phyloP scores from a whole-genome alignment of 2,113 vertebrate genomes.

The Rhabdornis inornatus region DNA sequence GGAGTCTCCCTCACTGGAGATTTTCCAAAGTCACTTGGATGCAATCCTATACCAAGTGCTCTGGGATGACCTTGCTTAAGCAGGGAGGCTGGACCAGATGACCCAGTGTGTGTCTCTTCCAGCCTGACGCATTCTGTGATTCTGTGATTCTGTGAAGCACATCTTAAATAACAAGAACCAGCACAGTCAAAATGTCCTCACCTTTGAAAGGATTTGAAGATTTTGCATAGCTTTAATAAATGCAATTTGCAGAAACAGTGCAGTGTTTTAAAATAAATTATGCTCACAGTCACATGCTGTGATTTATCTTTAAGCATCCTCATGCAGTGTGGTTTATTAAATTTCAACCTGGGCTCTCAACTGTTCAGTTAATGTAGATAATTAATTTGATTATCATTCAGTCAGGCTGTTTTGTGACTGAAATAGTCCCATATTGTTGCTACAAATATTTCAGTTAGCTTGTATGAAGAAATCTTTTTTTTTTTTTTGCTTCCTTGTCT shows the following conservation, averaged over 20 bases:
- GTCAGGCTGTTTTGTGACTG: constrained; percentile 68
- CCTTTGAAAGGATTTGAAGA: not conserved
- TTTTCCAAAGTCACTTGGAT: not conserved
- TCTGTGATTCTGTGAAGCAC: not conserved
- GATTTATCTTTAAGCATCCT: constrained; percentile 57
- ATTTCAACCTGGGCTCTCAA: constrained; percentile 70
- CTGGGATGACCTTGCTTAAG: not conserved
- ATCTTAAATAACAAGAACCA: not conserved
- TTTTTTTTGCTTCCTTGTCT: not conserved
- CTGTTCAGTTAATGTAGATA: constrained; percentile 66
- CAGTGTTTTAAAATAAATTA: constrained; percentile 16
- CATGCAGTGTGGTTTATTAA: constrained; percentile 66
- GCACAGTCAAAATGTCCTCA: not conserved
- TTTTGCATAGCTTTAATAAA: not conserved
- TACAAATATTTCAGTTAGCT: not conserved
- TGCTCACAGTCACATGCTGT: not conserved
- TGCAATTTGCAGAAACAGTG: constrained; percentile 5
- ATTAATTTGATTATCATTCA: constrained; percentile 76
- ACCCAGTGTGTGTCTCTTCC: not conserved
- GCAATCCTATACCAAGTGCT: not conserved
- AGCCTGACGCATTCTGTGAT: not conserved
- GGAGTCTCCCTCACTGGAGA: not conserved
- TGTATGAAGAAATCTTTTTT: not conserved
- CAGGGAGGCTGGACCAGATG: not conserved
- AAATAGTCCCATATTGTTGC: constrained; percentile 31